These are phyloP conservation scores for Pecten maximus DNA, from an alignment of 2,888 invertebrate species.

Conservation along the genomic window DNA sequence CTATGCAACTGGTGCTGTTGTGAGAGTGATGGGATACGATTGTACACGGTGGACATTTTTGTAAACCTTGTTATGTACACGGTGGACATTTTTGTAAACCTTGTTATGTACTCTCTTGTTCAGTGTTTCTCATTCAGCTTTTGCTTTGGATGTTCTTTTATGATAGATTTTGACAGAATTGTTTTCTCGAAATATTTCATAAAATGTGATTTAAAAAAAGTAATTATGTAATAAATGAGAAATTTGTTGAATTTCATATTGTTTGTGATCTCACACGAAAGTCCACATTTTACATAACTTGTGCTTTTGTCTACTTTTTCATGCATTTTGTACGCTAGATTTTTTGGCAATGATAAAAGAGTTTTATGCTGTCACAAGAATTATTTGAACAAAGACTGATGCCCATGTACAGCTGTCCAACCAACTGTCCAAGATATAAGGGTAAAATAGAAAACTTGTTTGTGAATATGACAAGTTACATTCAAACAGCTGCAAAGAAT, in stretches of 20 bases:
- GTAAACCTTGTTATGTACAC: neutral
- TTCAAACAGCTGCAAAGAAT: too few species aligned
- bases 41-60: neutral
- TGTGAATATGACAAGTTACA: too few species aligned
- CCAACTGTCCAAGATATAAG: too few species aligned
- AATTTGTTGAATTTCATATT: neutral
- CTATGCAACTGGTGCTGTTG: constrained; percentile 28
- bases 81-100: neutral
- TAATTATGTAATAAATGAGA: neutral
- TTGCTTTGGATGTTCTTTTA: neutral
- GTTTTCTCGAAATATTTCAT: neutral
- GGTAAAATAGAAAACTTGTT: too few species aligned
- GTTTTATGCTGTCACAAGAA: neutral
- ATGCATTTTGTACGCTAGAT: neutral
- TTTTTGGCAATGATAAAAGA: neutral
- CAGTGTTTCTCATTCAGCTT: neutral
- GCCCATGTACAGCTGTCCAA: too few species aligned
- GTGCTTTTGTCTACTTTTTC: constrained; percentile 6
- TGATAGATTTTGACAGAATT: neutral
- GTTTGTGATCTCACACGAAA: neutral
- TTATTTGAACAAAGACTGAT: too few species aligned
- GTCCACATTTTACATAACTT: neutral
- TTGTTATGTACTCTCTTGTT: neutral
- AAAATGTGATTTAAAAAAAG: neutral
- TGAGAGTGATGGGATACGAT: neutral